Evolutionary conservation across 2,888 invertebrate genomes (phyloP).

Genomic region (Nemoura dubitans): DNA sequence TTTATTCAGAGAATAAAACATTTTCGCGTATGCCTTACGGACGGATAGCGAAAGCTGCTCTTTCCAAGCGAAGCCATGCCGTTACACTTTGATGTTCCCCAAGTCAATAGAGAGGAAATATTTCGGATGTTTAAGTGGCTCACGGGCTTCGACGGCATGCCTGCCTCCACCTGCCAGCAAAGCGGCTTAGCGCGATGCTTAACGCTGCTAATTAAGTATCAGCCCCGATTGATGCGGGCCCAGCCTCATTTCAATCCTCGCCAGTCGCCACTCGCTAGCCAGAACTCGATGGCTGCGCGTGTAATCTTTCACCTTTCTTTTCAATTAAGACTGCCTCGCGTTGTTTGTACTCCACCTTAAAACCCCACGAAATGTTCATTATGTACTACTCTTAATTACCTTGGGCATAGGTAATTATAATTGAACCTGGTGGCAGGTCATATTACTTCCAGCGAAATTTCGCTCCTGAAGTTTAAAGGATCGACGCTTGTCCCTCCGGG

Average conservation of each 20-base stretch:
- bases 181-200: neutral
- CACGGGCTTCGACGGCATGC: neutral
- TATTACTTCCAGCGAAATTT: neutral
- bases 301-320: neutral
- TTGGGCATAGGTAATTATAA: neutral
- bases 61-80: neutral
- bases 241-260: neutral
- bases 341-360: neutral
- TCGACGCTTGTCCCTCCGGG: neutral
- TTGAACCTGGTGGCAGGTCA: neutral
- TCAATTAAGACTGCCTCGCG: neutral
- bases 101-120: neutral
- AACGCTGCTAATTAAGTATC: neutral
- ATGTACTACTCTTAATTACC: neutral
- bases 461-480: neutral
- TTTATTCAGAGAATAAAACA: neutral
- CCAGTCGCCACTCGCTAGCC: neutral
- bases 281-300: neutral
- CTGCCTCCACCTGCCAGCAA: neutral
- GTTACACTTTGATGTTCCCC: neutral
- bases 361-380: neutral
- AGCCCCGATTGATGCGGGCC: neutral
- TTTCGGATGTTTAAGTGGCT: slow-evolving; percentile 12
- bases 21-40: neutral
- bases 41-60: neutral